Evolutionary conservation across 2,797 vertebrate genomes (phyloP).

Genomic region (Pempheris klunzingeri): DNA sequence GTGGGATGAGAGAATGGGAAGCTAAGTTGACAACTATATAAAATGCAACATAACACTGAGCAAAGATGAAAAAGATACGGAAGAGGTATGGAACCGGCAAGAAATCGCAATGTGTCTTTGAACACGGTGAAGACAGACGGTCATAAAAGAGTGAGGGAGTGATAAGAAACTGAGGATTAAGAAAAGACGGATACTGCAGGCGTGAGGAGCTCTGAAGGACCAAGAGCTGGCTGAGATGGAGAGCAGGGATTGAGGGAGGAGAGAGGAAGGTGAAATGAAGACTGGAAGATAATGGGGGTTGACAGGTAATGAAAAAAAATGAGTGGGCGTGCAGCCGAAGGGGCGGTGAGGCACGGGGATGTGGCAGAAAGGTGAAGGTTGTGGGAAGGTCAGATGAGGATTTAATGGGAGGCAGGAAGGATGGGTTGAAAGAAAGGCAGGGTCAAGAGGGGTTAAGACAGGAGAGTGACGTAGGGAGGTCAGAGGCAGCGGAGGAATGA

Average conservation of each 20-base stretch:
- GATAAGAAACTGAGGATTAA: neutral
- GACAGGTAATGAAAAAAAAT: conserved; percentile 34
- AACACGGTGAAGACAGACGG: neutral
- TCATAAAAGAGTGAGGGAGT: neutral
- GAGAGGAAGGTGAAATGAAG: conserved; percentile 23
- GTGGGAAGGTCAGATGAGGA: conserved; percentile 48
- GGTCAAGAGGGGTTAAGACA: conserved; percentile 20
- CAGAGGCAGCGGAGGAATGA: neutral
- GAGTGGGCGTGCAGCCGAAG: conserved; percentile 1
- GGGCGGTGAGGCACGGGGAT: neutral
- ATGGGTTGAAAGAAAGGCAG: conserved; percentile 11
- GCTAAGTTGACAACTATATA: neutral
- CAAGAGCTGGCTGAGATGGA: neutral
- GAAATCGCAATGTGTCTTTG: neutral
- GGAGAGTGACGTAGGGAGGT: neutral
- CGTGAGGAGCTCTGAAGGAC: neutral
- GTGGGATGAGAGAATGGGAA: neutral
- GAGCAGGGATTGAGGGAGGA: neutral
- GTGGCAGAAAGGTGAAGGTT: conserved; percentile 59
- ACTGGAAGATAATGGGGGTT: conserved; percentile 17
- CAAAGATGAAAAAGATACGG: neutral
- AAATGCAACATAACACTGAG: neutral
- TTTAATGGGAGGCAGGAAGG: conserved; percentile 50
- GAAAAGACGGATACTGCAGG: neutral
- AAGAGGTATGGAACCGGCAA: neutral